Conservation (phyloP, 2,797 vertebrate species). For the Fistularia tabacaria region DNA sequence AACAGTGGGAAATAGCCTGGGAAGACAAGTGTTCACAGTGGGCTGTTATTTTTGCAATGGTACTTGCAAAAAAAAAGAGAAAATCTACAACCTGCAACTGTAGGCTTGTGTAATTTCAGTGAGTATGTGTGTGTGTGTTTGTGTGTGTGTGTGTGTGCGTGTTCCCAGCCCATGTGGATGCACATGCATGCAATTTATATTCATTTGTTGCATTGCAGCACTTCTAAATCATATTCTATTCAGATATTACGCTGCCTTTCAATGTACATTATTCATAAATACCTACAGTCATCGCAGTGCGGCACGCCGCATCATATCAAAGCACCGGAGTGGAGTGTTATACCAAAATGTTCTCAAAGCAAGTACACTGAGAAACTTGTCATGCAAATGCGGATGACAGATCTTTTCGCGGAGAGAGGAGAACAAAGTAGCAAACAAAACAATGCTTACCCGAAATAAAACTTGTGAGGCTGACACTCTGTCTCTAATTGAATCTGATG, state of each 20-base stretch:
- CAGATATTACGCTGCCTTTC: neutral
- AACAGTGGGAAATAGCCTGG: constrained; percentile 65
- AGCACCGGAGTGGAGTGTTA: constrained; percentile 15
- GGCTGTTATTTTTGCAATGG: constrained; percentile 67
- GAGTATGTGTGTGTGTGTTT: constrained; percentile 5
- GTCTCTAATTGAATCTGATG: constrained; percentile 69
- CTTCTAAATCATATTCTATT: neutral
- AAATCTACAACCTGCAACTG: constrained; percentile 54
- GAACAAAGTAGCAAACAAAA: constrained; percentile 67
- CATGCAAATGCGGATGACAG: constrained; percentile 69
- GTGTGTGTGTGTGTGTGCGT: constrained; percentile 2
- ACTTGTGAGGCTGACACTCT: constrained; percentile 66
- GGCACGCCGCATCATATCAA: constrained; percentile 16
- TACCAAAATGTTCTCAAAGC: constrained; percentile 45
- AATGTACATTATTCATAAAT: neutral
- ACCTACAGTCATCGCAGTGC: neutral
- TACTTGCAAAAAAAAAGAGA: constrained; percentile 30
- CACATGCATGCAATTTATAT: neutral
- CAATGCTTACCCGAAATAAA: constrained; percentile 68
- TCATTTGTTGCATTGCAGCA: neutral
- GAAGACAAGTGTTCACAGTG: constrained; percentile 74
- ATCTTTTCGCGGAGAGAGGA: constrained; percentile 61
- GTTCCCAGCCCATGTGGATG: neutral
- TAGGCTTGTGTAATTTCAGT: constrained; percentile 17
- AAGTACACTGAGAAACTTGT: constrained; percentile 59